Base-by-base conservation (phyloP, 2,113 vertebrate species). In the Rhabdomys dilectus region DNA sequence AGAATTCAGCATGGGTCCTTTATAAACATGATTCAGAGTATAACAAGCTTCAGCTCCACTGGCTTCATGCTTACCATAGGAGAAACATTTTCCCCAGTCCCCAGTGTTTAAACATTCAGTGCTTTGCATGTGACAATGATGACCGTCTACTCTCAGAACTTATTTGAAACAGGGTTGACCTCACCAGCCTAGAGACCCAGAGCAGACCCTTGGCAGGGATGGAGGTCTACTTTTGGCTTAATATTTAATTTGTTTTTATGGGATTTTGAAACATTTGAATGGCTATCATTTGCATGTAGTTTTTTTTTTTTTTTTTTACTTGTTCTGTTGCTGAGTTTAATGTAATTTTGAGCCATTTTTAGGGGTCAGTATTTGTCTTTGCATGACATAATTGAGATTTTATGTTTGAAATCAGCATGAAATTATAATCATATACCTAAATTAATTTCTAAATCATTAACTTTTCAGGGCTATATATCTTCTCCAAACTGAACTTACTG, bases 261-360 rank as follows among this genome's bases (percentile, higher is more conserved):
- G 24, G 0, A 56, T 58, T 93, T 95, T 56, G 24, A 72, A 66
- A 70, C 90, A 80, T 53, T 31, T 93, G 88, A 70, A 64, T 78
- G 81, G 36, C 7, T 76, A 22, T 76, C 2, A 3, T 64, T 95
- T 93, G 96, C 31, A 80, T 64, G 31, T 75, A 51, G 6, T 56
- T 97, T 95, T 80, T 15, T 66, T 92, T 56, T 36, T 75, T 80
- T 56, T 97, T 95, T 80, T 15, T 66, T 92, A 62, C 39, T 75
- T 80, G 42, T 77, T 95, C 58, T 94, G 7, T 51, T 76, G 31
- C 21, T 86, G 60, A 91, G 2, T 1, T 81, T 66, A 68, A 15
- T 56, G 24, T 76, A 66, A 64, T 58, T 77, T 73, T n/a, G 29
- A 89, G 48, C 19, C 5, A 2, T 89, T 10, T 76, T 29, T 91